Base-by-base conservation (phyloP, 2,113 vertebrate genomes). In the Elephas maximus region DNA sequence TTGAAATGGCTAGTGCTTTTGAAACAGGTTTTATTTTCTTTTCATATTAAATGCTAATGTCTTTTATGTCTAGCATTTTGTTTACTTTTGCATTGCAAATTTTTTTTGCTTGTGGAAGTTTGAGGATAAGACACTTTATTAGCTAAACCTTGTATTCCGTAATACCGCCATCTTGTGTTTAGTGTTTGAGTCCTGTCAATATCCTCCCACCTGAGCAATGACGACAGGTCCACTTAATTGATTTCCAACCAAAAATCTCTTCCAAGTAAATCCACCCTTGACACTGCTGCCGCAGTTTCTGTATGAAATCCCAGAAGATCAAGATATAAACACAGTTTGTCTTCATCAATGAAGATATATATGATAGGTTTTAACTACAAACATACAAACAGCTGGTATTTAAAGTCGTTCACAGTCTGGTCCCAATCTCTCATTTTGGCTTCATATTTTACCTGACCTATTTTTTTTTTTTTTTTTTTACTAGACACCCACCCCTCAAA, bases 1-100 rank as follows among this genome's bases (percentile, higher is more conserved):
- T 7, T 89, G 11, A 95, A 90, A 67, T 93, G 73, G 41, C 41
- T 74, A 78, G 5, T 81, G 33, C 41, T 93, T 94, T 67, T 44
- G 44, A 87, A 18, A 69, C 26, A 53, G 20, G 23, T 30, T 63
- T 53, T 80, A 84, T 65, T 78, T 87, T 94, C 44, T 67, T 69
- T 33, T 24, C 51, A 45, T 26, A 14, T 77, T 92, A 94, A 87
- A 74, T 86, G 45, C 9, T 90, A 86, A 51, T 80, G 11, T 63
- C 8, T 79, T 79, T 88, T 26, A 26, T 57, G n/a, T 90, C 88
- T 92, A 94, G 45, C 8, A 21, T 2, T 33, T 67, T 81, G 37
- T 76, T 87, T 90, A 51, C 12, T 26, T 28, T 71, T 37, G 0
- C 53, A 69, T 30, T 26, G 53, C 0, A n/a, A 77, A 92, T 24